phyloP scores from a whole-genome alignment of 1,140 invertebrate species.

The Hyles vespertilio region DNA sequence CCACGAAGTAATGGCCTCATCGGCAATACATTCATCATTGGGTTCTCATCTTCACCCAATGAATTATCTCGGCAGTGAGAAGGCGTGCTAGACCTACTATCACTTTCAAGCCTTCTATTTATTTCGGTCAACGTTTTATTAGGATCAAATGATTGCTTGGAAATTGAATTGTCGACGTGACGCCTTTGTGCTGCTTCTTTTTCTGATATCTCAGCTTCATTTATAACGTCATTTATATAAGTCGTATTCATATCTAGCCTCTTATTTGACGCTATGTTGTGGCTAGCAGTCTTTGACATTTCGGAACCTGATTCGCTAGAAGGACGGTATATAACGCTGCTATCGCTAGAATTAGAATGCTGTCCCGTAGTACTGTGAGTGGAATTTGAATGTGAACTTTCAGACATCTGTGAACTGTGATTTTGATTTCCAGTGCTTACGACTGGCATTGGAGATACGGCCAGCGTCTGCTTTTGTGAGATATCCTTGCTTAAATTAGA shows the following conservation, averaged over 20 bases:
- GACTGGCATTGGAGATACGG: constrained; percentile 86
- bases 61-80: constrained; percentile 72
- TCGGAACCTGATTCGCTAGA: constrained; percentile 82
- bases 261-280: constrained; percentile 71
- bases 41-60: constrained; percentile 85
- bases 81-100: constrained; percentile 66
- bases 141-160: constrained; percentile 47
- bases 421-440: constrained; percentile 52
- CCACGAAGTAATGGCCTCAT: constrained; percentile 92
- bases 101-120: constrained; percentile 43
- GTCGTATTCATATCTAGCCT: constrained; percentile 76
- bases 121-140: constrained; percentile 58
- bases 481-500: constrained; percentile 73
- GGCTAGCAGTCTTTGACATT: constrained; percentile 63
- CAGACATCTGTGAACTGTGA: constrained; percentile 71
- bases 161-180: constrained; percentile 31
- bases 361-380: constrained; percentile 78
- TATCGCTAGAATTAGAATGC: constrained; percentile 81
- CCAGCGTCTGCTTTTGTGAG: constrained; percentile 78
- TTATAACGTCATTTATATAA: constrained; percentile 70
- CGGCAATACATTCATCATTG: constrained; percentile 90
- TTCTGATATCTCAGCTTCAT: constrained; percentile 66
- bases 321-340: constrained; percentile 82
- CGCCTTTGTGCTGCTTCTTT: constrained; percentile 65
- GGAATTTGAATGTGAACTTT: constrained; percentile 78